These are phyloP conservation scores for Mellilla xanthometata DNA, from an alignment of 2,888 invertebrate species.

Conservation along the genomic window DNA sequence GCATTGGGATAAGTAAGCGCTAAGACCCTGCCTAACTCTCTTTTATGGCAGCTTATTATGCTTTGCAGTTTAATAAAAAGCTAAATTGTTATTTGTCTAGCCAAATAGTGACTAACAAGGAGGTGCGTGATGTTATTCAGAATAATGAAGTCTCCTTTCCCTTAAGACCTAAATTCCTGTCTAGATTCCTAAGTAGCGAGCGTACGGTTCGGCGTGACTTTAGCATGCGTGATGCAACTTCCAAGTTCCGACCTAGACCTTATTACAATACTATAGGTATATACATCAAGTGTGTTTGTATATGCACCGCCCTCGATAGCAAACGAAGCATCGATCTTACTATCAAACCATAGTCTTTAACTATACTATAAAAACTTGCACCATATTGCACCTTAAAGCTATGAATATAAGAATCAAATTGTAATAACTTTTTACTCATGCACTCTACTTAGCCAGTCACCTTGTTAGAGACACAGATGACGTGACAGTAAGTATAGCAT, in stretches of 20 bases:
- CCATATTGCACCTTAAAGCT: not conserved
- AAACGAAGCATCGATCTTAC: conserved; percentile 10
- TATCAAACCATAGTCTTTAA: not conserved
- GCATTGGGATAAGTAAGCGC: too few species aligned
- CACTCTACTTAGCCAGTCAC: not conserved
- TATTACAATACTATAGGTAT: not conserved
- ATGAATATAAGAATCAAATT: not conserved
- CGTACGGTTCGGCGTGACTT: too few species aligned
- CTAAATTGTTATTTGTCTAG: too few species aligned
- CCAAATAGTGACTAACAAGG: too few species aligned
- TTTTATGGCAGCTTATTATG: too few species aligned
- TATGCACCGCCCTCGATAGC: conserved; percentile 3
- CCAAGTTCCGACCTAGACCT: conserved; percentile 1
- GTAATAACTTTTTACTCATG: not conserved
- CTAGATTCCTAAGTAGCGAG: too few species aligned
- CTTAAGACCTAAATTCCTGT: too few species aligned
- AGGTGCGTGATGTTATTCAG: too few species aligned
- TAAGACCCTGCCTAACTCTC: too few species aligned
- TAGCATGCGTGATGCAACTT: not conserved
- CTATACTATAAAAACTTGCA: not conserved
- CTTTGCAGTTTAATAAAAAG: too few species aligned
- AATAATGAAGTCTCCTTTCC: too few species aligned
- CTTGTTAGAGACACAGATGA: conserved; percentile 2
- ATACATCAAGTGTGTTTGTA: not conserved
- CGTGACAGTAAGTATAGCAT: conserved; percentile 1